These are phyloP conservation scores for Pitta sordida DNA, from an alignment of 2,113 vertebrate species.

Conservation along the genomic window DNA sequence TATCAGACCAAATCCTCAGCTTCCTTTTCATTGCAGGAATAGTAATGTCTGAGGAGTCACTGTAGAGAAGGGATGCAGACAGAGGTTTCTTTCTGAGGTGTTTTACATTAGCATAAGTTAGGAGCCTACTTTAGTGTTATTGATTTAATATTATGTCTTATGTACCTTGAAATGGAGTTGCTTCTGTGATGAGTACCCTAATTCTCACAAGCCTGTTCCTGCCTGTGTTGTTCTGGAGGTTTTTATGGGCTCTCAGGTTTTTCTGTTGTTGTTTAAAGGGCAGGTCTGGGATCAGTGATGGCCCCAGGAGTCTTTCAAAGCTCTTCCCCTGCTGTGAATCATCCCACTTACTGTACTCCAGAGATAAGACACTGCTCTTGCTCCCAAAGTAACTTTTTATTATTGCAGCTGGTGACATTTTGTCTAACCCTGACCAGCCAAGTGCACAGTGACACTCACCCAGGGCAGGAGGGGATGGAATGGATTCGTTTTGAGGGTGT, in stretches of 20 bases:
- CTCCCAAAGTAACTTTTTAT: not conserved
- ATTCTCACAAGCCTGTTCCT: not conserved
- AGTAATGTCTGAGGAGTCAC: not conserved
- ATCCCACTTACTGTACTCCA: not conserved
- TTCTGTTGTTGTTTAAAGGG: not conserved
- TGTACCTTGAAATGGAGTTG: not conserved
- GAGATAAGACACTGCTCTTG: not conserved
- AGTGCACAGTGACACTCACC: not conserved
- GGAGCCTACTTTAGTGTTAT: not conserved
- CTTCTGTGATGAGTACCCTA: not conserved
- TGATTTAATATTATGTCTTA: not conserved
- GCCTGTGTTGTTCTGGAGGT: not conserved
- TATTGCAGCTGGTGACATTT: not conserved
- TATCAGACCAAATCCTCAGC: not conserved
- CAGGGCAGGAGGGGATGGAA: not conserved
- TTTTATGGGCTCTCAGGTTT: not conserved
- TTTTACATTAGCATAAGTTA: not conserved
- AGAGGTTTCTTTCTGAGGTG: not conserved
- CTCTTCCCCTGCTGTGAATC: not conserved
- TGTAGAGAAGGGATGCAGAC: not conserved
- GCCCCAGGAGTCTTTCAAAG: not conserved
- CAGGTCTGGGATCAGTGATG: not conserved
- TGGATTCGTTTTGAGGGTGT: not conserved
- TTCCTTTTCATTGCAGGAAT: not conserved
- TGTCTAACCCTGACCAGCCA: not conserved